A percentile compares a stretch with the other conserved stretches of the same genome.
These are phyloP conservation scores for Struthidea cinerea DNA, from an alignment of 2,113 vertebrate species.

Conservation along the genomic window DNA sequence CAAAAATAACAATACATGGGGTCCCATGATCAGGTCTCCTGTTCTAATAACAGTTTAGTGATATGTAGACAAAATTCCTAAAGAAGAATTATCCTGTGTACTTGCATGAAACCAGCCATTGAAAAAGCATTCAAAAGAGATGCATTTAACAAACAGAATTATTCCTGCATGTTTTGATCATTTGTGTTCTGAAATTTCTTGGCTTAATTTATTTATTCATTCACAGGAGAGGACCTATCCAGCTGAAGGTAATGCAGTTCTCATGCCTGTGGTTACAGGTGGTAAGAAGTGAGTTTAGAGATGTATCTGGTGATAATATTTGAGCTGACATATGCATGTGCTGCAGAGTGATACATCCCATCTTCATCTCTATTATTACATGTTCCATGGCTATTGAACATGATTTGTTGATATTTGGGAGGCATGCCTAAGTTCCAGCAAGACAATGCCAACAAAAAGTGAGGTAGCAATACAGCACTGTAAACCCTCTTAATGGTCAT, in stretches of 20 bases:
- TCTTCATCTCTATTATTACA: background rate
- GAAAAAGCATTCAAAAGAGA: background rate
- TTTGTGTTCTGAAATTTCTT: background rate
- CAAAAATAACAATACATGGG: background rate
- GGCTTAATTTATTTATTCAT: background rate
- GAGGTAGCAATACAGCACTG: background rate
- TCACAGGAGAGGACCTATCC: background rate
- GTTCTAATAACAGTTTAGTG: background rate
- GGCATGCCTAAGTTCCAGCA: background rate
- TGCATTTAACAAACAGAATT: background rate
- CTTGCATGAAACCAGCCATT: background rate
- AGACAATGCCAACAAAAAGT: background rate
- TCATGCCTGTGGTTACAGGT: background rate
- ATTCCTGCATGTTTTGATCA: background rate
- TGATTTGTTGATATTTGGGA: background rate
- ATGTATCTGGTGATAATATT: background rate
- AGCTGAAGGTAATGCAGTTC: background rate
- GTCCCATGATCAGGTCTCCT: background rate
- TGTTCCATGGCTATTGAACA: background rate
- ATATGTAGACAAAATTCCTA: background rate
- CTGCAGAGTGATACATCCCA: background rate
- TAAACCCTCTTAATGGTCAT: background rate
- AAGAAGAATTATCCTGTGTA: background rate
- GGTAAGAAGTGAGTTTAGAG: background rate
- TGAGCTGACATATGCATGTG: accelerated